Base-by-base conservation (phyloP, 2,113 vertebrate species). In the Alligator sinensis region DNA sequence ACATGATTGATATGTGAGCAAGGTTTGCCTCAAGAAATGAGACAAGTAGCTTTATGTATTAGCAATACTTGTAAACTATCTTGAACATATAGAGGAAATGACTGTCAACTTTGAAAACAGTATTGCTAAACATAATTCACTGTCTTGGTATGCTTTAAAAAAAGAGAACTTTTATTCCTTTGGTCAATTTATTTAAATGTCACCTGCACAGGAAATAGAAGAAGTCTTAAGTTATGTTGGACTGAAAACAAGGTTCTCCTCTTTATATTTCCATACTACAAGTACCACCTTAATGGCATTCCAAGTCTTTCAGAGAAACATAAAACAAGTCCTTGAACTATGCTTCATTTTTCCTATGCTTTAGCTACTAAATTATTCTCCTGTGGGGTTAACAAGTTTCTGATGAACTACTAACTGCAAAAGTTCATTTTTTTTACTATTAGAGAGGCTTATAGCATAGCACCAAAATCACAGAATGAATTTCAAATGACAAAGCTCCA, bases 221-320 rank as follows among this genome's bases (percentile, higher is more conserved):
- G 8, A 74, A 57, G 77, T 59, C 27, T 77, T 54, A 94, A 86
- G 70, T n/a, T 68, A 80, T 28, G 1, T 3, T 76, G 0, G 72
- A 58, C 10, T 86, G 22, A 96, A 93, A 95, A 84, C 7, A 80
- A 25, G 80, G 2, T 3, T 64, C 1, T 87, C 5, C 77, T 24
- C 68, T 81, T 64, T 86, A 74, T 88, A 74, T 80, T 93, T 92
- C 80, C 1, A n/a, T 89, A 84, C 76, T 84, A 77, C 25, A 89
- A 91, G 11, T 30, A 7, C 14, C 81, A 18, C 22, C 60, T 87
- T 38, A 91, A 70, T 58, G 24, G 2, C 80, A 81, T 91, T 91
- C 75, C 11, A 79, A 21, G 11, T 72, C 59, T 84, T 84, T 60
- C 14, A 22, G 9, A 72, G 28, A 22, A 28, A 79, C 17, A 85